Percentiles rank a stretch among this genome's conserved stretches.
phyloP scores from a whole-genome alignment of 2,113 vertebrate species.

The Leptodactylus fuscus region DNA sequence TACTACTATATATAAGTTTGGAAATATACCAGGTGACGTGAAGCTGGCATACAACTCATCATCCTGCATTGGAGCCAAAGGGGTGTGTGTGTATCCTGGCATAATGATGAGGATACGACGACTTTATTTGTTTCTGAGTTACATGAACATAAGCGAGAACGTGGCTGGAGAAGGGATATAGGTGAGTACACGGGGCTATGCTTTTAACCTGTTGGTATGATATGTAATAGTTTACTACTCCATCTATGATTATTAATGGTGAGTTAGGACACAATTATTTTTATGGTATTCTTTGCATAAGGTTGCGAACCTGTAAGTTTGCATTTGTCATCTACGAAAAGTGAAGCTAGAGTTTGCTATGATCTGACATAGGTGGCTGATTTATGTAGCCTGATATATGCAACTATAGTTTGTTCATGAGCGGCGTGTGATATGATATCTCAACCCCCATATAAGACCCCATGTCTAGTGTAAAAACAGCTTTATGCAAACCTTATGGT shows the following conservation, averaged over 20 bases:
- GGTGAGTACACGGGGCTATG: constrained; percentile 6
- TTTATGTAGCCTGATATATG: too few relatives aligned
- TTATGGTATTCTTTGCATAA: too few relatives aligned
- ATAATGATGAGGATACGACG: not conserved
- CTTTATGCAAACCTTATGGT: not conserved
- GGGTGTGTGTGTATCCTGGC: constrained; percentile 16
- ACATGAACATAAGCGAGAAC: not conserved
- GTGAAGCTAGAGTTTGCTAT: too few relatives aligned
- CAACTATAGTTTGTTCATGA: too few relatives aligned
- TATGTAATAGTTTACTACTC: not conserved
- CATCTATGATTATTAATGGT: too few relatives aligned
- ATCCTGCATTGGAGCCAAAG: not conserved
- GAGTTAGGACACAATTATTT: too few relatives aligned
- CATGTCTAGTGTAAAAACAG: not conserved
- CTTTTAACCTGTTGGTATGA: not conserved
- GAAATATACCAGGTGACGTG: not conserved
- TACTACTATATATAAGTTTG: not conserved
- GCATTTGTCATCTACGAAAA: too few relatives aligned
- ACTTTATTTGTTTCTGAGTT: not conserved
- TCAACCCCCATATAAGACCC: too few relatives aligned
- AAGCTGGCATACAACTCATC: not conserved
- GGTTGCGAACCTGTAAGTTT: too few relatives aligned
- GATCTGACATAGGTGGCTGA: too few relatives aligned
- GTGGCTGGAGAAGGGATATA: not conserved
- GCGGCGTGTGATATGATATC: too few relatives aligned